phyloP scores from a whole-genome alignment of 2,797 vertebrate genomes.

The Antennarius maculatus region DNA sequence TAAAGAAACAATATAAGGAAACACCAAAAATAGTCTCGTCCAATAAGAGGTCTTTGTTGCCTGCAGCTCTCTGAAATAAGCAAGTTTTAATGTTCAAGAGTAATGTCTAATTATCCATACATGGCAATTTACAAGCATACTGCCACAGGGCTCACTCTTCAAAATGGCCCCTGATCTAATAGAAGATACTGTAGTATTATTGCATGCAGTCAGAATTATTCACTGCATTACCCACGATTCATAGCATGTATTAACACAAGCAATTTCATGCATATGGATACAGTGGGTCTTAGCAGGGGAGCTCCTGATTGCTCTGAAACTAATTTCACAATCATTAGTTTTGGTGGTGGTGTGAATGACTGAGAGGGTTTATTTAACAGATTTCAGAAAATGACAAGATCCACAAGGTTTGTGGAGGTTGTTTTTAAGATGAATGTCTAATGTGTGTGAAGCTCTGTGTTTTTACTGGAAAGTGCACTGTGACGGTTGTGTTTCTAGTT shows the following conservation, averaged over 20 bases:
- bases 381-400: slow-evolving; percentile 66
- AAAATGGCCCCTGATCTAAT: slow-evolving; percentile 88
- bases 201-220: slow-evolving; percentile 95
- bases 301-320: slow-evolving; percentile 97
- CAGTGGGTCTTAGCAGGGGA: slow-evolving; percentile 95
- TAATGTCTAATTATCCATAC: slow-evolving; percentile 88
- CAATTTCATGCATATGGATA: slow-evolving; percentile 99
- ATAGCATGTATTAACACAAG: slow-evolving; percentile 96
- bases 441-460: slow-evolving; percentile 38
- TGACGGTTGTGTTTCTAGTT: neutral
- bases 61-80: slow-evolving; percentile 83
- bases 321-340: slow-evolving; percentile 99
- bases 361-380: slow-evolving; percentile 63
- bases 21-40: slow-evolving; percentile 62
- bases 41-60: slow-evolving; percentile 71
- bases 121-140: slow-evolving; percentile 92
- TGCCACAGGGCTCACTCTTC: slow-evolving; percentile 87
- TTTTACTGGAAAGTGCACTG: slow-evolving; percentile 58
- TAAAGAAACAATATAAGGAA: slow-evolving; percentile 63
- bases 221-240: slow-evolving; percentile 98
- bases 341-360: slow-evolving; percentile 79
- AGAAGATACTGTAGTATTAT: slow-evolving; percentile 89
- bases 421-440: slow-evolving; percentile 76
- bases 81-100: slow-evolving; percentile 88
- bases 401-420: slow-evolving; percentile 43